These are phyloP conservation scores for Dexiosoma caninum DNA, from an alignment of 2,888 invertebrate species.

Conservation along the genomic window DNA sequence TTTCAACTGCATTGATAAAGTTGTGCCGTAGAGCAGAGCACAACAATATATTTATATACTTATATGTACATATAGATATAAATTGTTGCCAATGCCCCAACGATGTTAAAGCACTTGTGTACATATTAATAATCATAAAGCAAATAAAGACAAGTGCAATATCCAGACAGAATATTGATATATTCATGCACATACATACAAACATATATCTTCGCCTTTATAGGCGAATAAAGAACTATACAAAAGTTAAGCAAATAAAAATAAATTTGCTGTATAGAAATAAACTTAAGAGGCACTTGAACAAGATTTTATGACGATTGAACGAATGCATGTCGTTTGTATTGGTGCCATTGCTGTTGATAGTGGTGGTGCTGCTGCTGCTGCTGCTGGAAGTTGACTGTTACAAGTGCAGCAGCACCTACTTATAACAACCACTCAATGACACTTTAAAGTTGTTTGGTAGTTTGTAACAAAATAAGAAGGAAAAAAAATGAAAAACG, in stretches of 20 bases:
- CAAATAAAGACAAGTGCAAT: conserved; percentile 47
- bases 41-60: no score
- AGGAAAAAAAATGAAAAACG: background rate
- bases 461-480: conserved; percentile 32
- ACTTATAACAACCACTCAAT: conserved; percentile 55
- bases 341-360: conserved; percentile 29
- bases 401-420: conserved; percentile 50
- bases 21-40: background rate
- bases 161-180: conserved; percentile 46
- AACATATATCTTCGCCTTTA: conserved; percentile 23
- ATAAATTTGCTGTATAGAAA: conserved; percentile 14
- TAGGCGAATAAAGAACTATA: conserved; percentile 1
- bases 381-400: conserved; percentile 23
- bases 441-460: conserved; percentile 51
- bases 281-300: conserved; percentile 50
- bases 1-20: background rate
- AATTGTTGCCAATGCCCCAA: background rate
- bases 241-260: background rate
- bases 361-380: conserved; percentile 11
- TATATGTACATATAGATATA: no score
- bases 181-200: no score
- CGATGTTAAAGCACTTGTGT: conserved; percentile 2
- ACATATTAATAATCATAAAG: conserved; percentile 39
- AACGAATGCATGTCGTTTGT: background rate
- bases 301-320: conserved; percentile 45